Percentiles rank a stretch among this genome's conserved stretches.
Conservation (phyloP, 1,140 invertebrate genomes). For the Planococcus citri region DNA sequence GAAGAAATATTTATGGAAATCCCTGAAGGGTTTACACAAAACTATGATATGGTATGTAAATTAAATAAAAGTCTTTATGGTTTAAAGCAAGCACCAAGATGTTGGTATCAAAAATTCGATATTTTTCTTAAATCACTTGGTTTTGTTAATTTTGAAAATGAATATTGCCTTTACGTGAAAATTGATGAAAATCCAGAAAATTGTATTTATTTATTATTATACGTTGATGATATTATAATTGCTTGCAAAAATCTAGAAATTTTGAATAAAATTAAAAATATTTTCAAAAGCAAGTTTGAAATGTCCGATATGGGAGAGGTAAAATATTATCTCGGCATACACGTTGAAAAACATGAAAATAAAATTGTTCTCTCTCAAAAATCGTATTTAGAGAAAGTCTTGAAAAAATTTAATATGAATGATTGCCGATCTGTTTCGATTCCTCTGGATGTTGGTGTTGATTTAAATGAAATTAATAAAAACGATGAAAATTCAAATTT, state of each 20-base stretch:
- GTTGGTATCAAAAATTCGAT: constrained; percentile 29
- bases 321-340: constrained; percentile 2
- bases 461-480: background rate
- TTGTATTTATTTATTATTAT: constrained; percentile 5
- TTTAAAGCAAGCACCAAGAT: constrained; percentile 29
- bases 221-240: constrained; percentile 23
- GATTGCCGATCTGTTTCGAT: background rate
- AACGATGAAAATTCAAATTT: background rate
- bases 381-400: background rate
- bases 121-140: constrained; percentile 28
- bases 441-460: background rate
- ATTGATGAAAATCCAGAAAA: background rate
- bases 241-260: background rate
- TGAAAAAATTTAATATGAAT: constrained; percentile 13
- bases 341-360: background rate
- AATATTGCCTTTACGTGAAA: constrained; percentile 1
- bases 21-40: constrained; percentile 23
- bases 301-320: constrained; percentile 16
- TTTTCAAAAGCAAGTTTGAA: background rate
- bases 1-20: constrained; percentile 33
- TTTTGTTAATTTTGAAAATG: background rate
- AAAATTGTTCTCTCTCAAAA: background rate
- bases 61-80: constrained; percentile 31
- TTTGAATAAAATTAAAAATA: constrained; percentile 13
- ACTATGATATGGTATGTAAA: constrained; percentile 27